Base-by-base conservation (phyloP, 2,797 vertebrate genomes). In the Coregonus suidteri region DNA sequence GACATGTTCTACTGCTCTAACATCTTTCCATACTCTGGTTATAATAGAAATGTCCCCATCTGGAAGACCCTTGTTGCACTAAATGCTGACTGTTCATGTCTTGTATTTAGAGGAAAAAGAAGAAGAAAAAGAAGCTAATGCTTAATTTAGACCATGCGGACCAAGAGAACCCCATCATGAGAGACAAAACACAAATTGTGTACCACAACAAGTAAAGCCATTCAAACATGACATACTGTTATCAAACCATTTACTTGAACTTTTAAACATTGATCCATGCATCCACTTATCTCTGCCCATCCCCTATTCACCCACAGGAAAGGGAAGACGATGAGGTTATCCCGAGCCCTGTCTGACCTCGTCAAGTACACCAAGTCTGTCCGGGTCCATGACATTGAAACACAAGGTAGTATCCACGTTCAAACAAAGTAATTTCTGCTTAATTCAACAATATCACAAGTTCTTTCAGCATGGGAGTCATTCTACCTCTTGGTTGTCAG, bases 341-440 rank as follows among this genome's bases (percentile, higher is more conserved):
- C 96, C 1, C 93, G 97, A 35, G 96, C 97, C 0, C 93, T 99
- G 25, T 99, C 98, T 0, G 98, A 99, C 90, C 93, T 99, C 81
- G 97, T 99, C 88, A 97, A 97, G 82, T 99, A 99, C 88, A 99
- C 97, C 0, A 98, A 97, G 85, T 98, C 98, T 4, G 97, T 99
- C 75, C 96, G 95, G 68, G 93, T 93, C 77, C 97, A 97, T 4
- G 97, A 99, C 35, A 95, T 98, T 79, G 97, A 98, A 88, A 92
- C 93, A 7, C 97, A 98, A 94, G 94, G 97, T 97, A n/a, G 3
- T 25, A 9, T 35, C 14, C 1, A 18, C 30, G 30, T 52, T 52
- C 4, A 41, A 1, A 68, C 31, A 18, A 34, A 67, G 6, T 34
- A 1, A 6, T 68, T 14, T 67, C 16, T 34, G 7, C 31, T 35